Evolutionary conservation across 2,113 vertebrate species (phyloP).

Genomic region (Anguilla japonica): DNA sequence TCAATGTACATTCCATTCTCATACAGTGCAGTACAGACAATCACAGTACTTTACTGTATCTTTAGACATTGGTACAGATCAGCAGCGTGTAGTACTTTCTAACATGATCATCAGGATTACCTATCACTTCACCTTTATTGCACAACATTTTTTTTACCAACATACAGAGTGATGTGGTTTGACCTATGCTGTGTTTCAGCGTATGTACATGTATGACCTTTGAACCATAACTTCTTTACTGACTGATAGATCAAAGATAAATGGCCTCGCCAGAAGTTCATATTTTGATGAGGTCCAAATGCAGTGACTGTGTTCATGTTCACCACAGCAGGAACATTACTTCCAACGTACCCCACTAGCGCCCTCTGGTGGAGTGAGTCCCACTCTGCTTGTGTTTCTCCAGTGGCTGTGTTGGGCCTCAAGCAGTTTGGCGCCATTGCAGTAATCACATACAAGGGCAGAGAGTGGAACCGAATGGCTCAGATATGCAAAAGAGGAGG

Average conservation of each 20-base stretch:
- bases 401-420: not conserved
- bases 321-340: not conserved
- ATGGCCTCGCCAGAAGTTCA: not conserved
- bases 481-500: not conserved
- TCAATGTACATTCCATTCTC: not conserved
- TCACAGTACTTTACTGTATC: not conserved
- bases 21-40: not conserved
- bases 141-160: not conserved
- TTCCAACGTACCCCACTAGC: constrained; percentile 2
- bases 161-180: constrained; percentile 5
- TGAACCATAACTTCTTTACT: not conserved
- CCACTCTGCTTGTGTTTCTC: not conserved
- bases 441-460: not conserved
- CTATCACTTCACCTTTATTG: not conserved
- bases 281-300: not conserved
- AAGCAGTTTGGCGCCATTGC: too few species aligned
- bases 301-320: not conserved
- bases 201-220: not conserved
- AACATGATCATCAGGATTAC: not conserved
- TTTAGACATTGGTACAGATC: not conserved
- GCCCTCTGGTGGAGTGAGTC: constrained; percentile 19
- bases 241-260: constrained; percentile 3
- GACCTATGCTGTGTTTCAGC: constrained; percentile 2
- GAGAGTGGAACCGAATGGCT: not conserved
- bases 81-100: not conserved